These are phyloP conservation scores for Zaprionus gabonicus DNA, from an alignment of 1,140 invertebrate genomes.

Conservation along the genomic window DNA sequence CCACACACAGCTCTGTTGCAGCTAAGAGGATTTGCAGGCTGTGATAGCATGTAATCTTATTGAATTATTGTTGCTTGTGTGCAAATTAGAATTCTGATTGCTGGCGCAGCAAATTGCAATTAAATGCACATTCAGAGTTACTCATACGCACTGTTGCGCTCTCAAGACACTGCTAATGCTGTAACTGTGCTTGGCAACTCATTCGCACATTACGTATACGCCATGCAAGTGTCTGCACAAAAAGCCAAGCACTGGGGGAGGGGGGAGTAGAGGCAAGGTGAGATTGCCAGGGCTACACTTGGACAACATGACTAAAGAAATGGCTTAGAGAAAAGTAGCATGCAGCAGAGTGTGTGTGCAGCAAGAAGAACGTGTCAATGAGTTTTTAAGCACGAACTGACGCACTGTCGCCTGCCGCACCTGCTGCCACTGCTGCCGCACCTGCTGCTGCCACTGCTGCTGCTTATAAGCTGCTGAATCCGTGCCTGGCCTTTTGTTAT, in stretches of 20 bases:
- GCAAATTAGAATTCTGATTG: conserved; percentile 37
- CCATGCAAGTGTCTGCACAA: conserved; percentile 6
- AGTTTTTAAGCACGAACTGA: conserved; percentile 57
- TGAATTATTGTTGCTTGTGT: conserved; percentile 31
- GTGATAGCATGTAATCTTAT: conserved; percentile 26
- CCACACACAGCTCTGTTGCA: not conserved
- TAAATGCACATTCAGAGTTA: conserved; percentile 65
- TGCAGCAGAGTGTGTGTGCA: conserved; percentile 29
- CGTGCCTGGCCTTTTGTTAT: conserved; percentile 69
- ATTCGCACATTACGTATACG: conserved; percentile 29
- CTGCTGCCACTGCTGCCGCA: not conserved
- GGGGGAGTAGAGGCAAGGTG: not conserved
- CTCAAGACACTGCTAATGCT: conserved; percentile 23
- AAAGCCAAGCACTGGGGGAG: conserved; percentile 10
- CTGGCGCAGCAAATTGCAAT: conserved; percentile 50
- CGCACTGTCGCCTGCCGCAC: conserved; percentile 14
- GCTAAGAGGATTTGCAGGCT: conserved; percentile 23
- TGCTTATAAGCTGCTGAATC: conserved; percentile 1
- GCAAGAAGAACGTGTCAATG: conserved; percentile 71
- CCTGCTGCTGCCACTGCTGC: not conserved
- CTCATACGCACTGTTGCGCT: conserved; percentile 77
- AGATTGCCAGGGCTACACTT: not conserved
- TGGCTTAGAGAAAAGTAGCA: conserved; percentile 48
- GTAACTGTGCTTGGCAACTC: not conserved
- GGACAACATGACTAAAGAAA: conserved; percentile 59